Evolutionary conservation across 2,797 vertebrate species (phyloP).

Genomic region (Heterohyrax brucei): DNA sequence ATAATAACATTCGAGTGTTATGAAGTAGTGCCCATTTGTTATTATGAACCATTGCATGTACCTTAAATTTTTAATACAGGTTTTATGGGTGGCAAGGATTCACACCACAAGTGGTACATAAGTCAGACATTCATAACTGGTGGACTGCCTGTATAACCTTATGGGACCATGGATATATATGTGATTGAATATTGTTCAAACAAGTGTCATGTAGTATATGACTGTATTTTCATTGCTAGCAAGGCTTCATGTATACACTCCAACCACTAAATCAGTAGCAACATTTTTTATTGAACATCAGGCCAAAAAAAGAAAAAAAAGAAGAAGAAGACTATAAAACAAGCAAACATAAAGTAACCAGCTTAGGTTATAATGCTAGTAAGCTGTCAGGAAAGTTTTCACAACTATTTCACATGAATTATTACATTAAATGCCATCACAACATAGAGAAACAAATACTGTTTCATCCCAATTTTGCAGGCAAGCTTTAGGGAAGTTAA

Average conservation of each 20-base stretch:
- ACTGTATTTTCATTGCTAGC: background rate
- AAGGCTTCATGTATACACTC: background rate
- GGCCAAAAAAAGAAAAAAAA: background rate
- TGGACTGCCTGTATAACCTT: too few species aligned
- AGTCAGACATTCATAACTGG: too few species aligned
- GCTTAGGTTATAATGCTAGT: background rate
- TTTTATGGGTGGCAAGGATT: too few species aligned
- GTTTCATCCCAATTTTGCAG: background rate
- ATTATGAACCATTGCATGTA: too few species aligned
- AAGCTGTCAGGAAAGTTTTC: background rate
- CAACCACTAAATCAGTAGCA: background rate
- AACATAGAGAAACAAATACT: constrained; percentile 17
- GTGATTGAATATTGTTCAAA: too few species aligned
- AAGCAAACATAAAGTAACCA: constrained; percentile 14
- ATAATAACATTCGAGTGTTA: too few species aligned
- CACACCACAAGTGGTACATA: too few species aligned
- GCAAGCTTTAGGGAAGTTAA: constrained; percentile 33
- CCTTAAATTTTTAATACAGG: too few species aligned
- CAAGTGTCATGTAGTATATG: too few species aligned
- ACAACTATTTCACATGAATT: constrained; percentile 37
- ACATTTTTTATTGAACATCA: background rate
- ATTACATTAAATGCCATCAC: background rate
- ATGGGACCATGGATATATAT: too few species aligned
- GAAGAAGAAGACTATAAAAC: background rate
- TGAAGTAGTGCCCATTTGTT: too few species aligned